Percentiles rank a stretch among this genome's conserved stretches.
These are phyloP conservation scores for Onychomys arenicola DNA, from an alignment of 2,797 vertebrate genomes.

Conservation along the genomic window DNA sequence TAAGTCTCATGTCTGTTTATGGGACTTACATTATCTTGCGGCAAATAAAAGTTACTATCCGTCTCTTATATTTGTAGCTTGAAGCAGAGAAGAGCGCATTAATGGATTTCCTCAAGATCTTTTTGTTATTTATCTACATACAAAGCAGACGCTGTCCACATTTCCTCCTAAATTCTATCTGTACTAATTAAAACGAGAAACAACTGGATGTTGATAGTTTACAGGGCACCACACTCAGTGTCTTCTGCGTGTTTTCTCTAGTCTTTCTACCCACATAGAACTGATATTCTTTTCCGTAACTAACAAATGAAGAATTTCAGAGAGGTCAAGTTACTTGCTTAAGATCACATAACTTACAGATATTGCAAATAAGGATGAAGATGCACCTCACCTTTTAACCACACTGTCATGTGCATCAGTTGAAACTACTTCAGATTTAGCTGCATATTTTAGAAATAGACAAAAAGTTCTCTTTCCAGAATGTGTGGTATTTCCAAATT, in stretches of 20 bases:
- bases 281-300: background rate
- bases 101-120: background rate
- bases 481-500: background rate
- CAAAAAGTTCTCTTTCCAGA: background rate
- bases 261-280: background rate
- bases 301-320: background rate
- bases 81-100: slow-evolving; percentile 12
- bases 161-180: background rate
- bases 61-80: slow-evolving; percentile 25
- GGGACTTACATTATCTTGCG: slow-evolving; percentile 40
- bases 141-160: background rate
- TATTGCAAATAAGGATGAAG: background rate
- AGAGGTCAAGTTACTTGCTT: background rate
- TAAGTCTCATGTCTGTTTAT: slow-evolving; percentile 52
- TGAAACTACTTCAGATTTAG: background rate
- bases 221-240: background rate
- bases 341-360: background rate
- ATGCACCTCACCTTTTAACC: background rate
- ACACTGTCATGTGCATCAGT: fast-evolving
- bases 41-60: slow-evolving; percentile 32
- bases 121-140: background rate
- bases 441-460: background rate
- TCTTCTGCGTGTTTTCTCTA: background rate
- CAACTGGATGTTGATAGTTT: background rate
- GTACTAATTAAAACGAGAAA: background rate